Conservation (phyloP, 1,140 invertebrate genomes). For the Leucophenga varia region DNA sequence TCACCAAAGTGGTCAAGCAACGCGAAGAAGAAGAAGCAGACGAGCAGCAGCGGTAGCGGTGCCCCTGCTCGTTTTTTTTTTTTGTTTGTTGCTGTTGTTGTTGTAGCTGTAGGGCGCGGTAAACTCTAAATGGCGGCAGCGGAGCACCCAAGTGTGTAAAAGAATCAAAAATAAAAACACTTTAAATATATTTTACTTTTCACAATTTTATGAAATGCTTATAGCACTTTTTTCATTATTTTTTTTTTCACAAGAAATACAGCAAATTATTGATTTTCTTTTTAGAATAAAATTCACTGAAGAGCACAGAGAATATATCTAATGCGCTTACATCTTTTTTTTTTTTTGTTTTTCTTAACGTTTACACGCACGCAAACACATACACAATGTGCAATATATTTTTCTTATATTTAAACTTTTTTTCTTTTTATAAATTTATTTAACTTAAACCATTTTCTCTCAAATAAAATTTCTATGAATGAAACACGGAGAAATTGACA, state of each 20-base stretch:
- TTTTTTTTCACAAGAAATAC: too few relatives aligned
- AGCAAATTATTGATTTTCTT: too few relatives aligned
- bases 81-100: too few relatives aligned
- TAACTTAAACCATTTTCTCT: conserved; percentile 16
- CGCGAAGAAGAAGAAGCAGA: conserved; percentile 16
- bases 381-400: conserved; percentile 27
- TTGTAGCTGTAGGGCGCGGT: too few relatives aligned
- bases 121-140: too few relatives aligned
- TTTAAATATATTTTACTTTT: conserved; percentile 17
- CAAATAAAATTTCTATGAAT: conserved; percentile 2
- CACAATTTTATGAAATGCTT: too few relatives aligned
- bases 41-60: too few relatives aligned
- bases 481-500: too few relatives aligned
- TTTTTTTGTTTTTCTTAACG: conserved; percentile 23
- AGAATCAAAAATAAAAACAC: conserved; percentile 20
- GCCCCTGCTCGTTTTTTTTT: too few relatives aligned
- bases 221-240: too few relatives aligned
- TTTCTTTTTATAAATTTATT: conserved; percentile 4
- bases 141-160: conserved; percentile 2
- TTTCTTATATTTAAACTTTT: conserved; percentile 26
- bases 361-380: neutral
- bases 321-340: neutral
- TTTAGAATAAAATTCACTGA: too few relatives aligned
- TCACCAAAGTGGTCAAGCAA: conserved; percentile 40
- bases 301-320: too few relatives aligned